Conservation (phyloP, 2,113 vertebrate species). For the Tylochromis polylepis region DNA sequence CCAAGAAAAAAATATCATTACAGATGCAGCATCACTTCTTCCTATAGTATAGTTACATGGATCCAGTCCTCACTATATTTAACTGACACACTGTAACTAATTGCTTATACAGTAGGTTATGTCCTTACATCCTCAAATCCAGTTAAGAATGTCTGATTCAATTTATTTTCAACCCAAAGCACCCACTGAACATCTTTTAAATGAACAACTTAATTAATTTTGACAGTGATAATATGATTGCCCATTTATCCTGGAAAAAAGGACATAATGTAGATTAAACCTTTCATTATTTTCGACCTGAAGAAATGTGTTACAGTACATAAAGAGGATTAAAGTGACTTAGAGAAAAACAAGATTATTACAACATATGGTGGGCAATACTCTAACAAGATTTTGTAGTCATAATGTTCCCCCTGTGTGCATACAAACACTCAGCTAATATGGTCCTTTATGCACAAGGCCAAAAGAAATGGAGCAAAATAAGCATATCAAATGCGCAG, state of each 20-base stretch:
- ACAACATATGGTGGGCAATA: not conserved
- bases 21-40: not conserved
- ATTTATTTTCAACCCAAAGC: not conserved
- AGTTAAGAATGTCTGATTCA: constrained; percentile 2
- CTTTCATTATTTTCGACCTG: not conserved
- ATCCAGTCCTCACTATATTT: not conserved
- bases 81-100: not conserved
- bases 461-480: constrained; percentile 10
- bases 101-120: not conserved
- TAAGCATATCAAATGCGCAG: not conserved
- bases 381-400: not conserved
- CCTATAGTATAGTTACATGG: not conserved
- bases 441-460: not conserved
- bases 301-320: not conserved
- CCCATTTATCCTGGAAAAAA: not conserved
- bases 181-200: not conserved
- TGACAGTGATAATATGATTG: not conserved
- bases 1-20: not conserved
- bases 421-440: not conserved
- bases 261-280: not conserved
- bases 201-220: not conserved
- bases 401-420: not conserved
- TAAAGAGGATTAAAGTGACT: not conserved
- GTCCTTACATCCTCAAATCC: not conserved
- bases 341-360: not conserved